A percentile compares a stretch with the other conserved stretches of the same genome.
These are phyloP conservation scores for Bombycilla garrulus DNA, from an alignment of 2,113 vertebrate genomes.

Conservation along the genomic window DNA sequence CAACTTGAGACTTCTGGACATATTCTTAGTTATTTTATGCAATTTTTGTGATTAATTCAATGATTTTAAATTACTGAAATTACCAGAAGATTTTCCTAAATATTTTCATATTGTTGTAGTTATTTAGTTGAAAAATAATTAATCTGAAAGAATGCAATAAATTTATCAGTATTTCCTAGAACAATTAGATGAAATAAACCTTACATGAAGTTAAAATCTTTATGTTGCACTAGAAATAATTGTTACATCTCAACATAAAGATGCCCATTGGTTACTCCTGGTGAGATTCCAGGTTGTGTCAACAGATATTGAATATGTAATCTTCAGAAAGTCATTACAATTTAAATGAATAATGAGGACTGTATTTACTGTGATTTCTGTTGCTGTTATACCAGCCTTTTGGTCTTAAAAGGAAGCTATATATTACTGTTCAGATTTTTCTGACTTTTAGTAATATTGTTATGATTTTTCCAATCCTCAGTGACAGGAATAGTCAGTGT, in stretches of 20 bases:
- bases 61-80: not conserved
- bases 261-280: not conserved
- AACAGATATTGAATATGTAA: not conserved
- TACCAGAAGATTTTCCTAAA: not conserved
- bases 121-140: conserved; percentile 18
- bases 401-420: not conserved
- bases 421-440: not conserved
- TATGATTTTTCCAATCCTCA: not conserved
- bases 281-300: not conserved
- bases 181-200: not conserved
- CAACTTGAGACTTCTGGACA: not conserved
- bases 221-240: conserved; percentile 25
- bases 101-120: not conserved
- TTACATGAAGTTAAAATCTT: not conserved
- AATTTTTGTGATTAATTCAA: not conserved
- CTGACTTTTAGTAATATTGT: not conserved
- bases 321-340: not conserved
- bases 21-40: not conserved
- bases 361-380: not conserved
- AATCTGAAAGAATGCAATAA: not conserved
- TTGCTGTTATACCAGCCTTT: not conserved
- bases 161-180: not conserved
- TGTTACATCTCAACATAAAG: not conserved
- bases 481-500: not conserved
- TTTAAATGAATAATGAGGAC: not conserved